A percentile compares a stretch with the other conserved stretches of the same genome.
Conservation (phyloP, 2,797 vertebrate species). For the Cryptoprocta ferox region DNA sequence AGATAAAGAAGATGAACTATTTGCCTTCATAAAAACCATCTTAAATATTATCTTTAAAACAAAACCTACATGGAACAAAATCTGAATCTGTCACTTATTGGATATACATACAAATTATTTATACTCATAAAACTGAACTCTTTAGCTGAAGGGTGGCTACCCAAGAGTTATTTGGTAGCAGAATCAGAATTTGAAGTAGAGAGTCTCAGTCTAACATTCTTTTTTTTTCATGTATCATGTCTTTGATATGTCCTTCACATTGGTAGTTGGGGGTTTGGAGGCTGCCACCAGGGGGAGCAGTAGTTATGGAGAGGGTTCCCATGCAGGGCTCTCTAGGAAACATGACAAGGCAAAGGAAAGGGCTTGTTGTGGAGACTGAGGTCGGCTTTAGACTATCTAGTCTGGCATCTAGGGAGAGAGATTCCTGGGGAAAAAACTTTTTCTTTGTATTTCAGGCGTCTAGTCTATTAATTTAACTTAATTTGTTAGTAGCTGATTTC, state of each 20-base stretch:
- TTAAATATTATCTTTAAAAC: neutral
- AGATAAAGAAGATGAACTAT: neutral
- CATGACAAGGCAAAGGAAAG: neutral
- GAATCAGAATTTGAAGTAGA: neutral
- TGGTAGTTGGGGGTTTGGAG: neutral
- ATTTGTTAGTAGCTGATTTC: conserved; percentile 73
- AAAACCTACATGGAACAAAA: conserved; percentile 13
- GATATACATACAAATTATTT: neutral
- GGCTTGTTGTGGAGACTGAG: neutral
- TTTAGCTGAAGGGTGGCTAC: neutral
- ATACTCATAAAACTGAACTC: neutral
- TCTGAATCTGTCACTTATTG: neutral
- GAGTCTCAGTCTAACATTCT: neutral
- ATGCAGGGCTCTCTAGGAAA: conserved; percentile 52
- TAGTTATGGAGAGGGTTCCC: neutral
- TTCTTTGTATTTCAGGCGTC: conserved; percentile 38
- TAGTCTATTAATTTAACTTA: conserved; percentile 70
- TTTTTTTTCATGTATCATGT: neutral
- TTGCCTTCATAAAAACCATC: neutral
- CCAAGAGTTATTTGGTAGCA: neutral
- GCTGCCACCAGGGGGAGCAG: neutral
- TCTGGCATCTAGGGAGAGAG: neutral
- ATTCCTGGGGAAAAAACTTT: neutral
- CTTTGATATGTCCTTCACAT: neutral
- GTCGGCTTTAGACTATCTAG: neutral